Evolutionary conservation across 1,140 invertebrate genomes (phyloP).

Genomic region (Drosophila mayri): DNA sequence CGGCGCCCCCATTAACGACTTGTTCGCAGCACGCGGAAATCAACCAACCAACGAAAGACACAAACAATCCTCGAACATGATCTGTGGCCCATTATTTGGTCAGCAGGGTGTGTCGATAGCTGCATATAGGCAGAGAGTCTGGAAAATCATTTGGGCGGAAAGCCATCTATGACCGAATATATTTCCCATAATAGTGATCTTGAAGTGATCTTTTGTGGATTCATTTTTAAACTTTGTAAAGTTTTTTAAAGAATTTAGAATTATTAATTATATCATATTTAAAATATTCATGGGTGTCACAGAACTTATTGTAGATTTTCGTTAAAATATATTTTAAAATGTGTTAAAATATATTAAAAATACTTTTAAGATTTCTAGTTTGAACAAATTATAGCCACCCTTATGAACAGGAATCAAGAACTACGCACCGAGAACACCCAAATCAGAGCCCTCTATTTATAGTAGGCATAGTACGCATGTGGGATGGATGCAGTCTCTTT

Average conservation of each 20-base stretch:
- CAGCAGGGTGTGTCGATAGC: conserved; percentile 21
- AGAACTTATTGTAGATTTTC: too few species aligned
- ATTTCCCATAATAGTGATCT: background rate
- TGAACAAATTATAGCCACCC: conserved; percentile 3
- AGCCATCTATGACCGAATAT: background rate
- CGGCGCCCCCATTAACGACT: conserved; percentile 66
- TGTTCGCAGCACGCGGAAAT: conserved; percentile 71
- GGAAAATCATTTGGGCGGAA: conserved; percentile 4
- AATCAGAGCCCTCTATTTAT: conserved; percentile 46
- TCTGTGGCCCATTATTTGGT: conserved; percentile 22
- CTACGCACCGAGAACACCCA: conserved; percentile 10
- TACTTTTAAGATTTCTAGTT: too few species aligned
- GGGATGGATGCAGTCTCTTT: conserved; percentile 23
- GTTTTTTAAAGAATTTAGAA: background rate
- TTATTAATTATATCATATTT: too few species aligned
- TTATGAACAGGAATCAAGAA: conserved; percentile 13
- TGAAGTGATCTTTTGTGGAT: background rate
- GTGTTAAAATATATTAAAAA: too few species aligned
- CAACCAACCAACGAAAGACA: conserved; percentile 28
- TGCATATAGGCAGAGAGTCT: background rate
- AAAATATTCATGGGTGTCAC: too few species aligned
- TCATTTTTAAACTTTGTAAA: background rate
- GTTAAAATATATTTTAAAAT: too few species aligned
- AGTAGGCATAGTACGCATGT: background rate
- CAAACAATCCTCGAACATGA: conserved; percentile 39